phyloP scores from a whole-genome alignment of 2,888 invertebrate species.

The Conomelus anceps region DNA sequence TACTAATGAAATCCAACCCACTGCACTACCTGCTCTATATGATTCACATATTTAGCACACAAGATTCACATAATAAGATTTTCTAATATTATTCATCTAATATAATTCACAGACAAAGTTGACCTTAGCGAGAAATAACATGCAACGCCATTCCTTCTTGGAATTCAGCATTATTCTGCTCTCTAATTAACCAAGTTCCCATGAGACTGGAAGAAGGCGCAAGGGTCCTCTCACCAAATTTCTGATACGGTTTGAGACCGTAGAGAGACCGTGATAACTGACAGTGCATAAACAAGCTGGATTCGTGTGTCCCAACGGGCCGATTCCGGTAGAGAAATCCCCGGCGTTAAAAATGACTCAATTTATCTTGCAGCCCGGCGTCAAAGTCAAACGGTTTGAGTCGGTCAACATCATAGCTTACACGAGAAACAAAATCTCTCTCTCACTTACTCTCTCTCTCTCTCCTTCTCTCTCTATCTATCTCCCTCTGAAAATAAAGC shows the following conservation, averaged over 20 bases:
- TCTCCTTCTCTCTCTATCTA: no score
- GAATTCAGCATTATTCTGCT: neutral
- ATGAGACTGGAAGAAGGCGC: neutral
- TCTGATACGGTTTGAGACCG: neutral
- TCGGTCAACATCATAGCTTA: neutral
- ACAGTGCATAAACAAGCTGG: neutral
- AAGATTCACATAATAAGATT: no score
- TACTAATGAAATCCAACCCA: no score
- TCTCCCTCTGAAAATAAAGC: neutral
- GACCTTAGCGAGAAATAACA: no score
- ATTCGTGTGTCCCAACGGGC: neutral
- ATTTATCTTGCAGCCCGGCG: neutral
- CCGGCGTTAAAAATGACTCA: neutral
- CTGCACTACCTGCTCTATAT: no score
- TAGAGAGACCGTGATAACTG: neutral
- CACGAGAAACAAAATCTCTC: neutral
- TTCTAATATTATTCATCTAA: no score
- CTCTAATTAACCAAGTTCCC: neutral
- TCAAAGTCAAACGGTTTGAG: neutral
- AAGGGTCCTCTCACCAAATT: no score
- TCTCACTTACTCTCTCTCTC: neutral
- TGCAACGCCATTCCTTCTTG: neutral
- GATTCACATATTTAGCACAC: no score
- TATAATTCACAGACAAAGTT: no score
- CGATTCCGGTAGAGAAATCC: neutral